These are phyloP conservation scores for Conus betulinus DNA, from an alignment of 1,140 invertebrate species.

Conservation along the genomic window DNA sequence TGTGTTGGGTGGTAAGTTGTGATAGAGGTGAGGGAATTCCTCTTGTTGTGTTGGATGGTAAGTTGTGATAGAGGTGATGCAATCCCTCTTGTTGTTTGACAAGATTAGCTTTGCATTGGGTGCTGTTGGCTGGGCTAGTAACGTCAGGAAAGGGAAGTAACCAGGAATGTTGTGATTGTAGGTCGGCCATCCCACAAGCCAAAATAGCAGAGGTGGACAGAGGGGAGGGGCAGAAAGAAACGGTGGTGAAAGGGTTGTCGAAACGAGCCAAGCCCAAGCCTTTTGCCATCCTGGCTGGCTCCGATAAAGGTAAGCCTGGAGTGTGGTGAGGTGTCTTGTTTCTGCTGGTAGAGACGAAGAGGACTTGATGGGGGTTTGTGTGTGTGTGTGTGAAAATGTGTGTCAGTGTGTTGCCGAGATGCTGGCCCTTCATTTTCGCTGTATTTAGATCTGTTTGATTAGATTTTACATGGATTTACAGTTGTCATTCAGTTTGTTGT, in stretches of 20 bases:
- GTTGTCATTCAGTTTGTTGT: too few relatives aligned
- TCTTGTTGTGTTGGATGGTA: too few relatives aligned
- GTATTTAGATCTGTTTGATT: too few relatives aligned
- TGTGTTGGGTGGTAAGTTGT: too few relatives aligned
- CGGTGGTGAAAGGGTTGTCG: constrained; percentile 80
- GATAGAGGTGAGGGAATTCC: too few relatives aligned
- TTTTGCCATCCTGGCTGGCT: constrained; percentile 52
- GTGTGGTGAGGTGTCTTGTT: neutral
- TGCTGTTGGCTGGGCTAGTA: too few relatives aligned
- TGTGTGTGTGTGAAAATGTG: neutral
- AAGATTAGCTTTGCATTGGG: too few relatives aligned
- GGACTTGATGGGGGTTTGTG: neutral
- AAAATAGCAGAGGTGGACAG: constrained; percentile 73
- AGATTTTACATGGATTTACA: too few relatives aligned
- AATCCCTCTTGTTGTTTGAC: too few relatives aligned
- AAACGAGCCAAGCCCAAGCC: constrained; percentile 75
- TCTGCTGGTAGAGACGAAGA: neutral
- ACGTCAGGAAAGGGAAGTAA: too few relatives aligned
- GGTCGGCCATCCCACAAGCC: constrained; percentile 62
- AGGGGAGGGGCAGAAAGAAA: constrained; percentile 81
- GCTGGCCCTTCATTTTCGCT: too few relatives aligned
- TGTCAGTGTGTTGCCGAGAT: neutral
- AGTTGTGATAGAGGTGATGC: too few relatives aligned
- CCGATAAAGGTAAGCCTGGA: constrained; percentile 22
- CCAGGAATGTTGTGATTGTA: constrained; percentile 23